These are phyloP conservation scores for Cromileptes altivelis DNA, from an alignment of 2,113 vertebrate species.

Conservation along the genomic window DNA sequence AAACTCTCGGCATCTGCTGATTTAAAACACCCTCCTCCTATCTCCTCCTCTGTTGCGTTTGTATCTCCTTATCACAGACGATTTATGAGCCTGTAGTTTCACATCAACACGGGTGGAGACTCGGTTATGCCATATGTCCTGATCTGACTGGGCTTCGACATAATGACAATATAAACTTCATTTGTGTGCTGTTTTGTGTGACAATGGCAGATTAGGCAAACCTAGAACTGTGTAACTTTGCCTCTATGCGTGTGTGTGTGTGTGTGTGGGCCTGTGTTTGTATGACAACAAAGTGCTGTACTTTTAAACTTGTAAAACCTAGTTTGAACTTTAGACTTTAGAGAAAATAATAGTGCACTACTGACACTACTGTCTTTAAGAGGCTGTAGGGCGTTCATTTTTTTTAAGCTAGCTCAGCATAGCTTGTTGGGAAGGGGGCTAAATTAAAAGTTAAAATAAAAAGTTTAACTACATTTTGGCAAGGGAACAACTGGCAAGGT, in stretches of 20 bases:
- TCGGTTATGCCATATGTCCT: background rate
- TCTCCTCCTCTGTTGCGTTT: background rate
- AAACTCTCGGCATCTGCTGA: background rate
- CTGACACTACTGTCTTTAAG: too few species aligned
- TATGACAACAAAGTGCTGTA: background rate
- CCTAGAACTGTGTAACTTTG: background rate
- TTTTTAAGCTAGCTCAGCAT: too few species aligned
- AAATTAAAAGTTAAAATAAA: too few species aligned
- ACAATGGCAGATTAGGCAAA: background rate
- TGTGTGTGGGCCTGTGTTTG: background rate
- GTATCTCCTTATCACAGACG: background rate
- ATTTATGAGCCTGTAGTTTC: slow-evolving; percentile 11
- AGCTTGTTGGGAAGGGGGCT: too few species aligned
- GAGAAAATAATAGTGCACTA: too few species aligned
- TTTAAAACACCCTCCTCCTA: background rate
- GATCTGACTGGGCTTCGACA: background rate
- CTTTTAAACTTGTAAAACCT: background rate
- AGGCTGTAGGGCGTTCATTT: too few species aligned
- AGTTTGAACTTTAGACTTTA: background rate
- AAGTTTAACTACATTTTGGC: too few species aligned
- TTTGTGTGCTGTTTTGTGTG: background rate
- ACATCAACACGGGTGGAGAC: slow-evolving; percentile 16
- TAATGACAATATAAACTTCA: background rate
- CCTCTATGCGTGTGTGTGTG: background rate
- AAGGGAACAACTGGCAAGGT: too few species aligned